A percentile compares a stretch with the other conserved stretches of the same genome.
These are phyloP conservation scores for Chiridota heheva DNA, from an alignment of 35 echinoderm and acorn worm species.

Conservation along the genomic window DNA sequence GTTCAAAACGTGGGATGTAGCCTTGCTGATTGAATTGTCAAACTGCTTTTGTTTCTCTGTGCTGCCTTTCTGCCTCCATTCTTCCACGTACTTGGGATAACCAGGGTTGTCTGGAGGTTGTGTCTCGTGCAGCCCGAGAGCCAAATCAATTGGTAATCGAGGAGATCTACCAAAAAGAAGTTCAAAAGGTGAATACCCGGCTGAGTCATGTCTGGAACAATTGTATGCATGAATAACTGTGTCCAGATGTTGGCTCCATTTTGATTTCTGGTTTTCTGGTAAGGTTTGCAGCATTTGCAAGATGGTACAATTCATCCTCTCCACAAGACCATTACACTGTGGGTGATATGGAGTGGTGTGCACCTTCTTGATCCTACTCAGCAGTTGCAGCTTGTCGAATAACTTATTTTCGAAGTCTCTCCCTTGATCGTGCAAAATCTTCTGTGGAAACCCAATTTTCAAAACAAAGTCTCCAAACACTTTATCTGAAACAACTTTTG, in stretches of 20 bases:
- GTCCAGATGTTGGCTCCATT: constrained; percentile 60
- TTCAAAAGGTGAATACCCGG: constrained; percentile 53
- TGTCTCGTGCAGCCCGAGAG: too few species aligned
- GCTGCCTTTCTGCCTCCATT: too few species aligned
- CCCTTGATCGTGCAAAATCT: constrained; percentile 55
- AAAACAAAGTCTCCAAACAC: constrained; percentile 20
- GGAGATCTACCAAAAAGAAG: constrained; percentile 56
- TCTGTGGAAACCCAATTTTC: constrained; percentile 39
- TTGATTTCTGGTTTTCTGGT: constrained; percentile 31
- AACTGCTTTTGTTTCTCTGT: too few species aligned
- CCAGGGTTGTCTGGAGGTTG: too few species aligned
- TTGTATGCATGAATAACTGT: constrained; percentile 71
- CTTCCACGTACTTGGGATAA: too few species aligned
- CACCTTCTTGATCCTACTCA: constrained; percentile 29
- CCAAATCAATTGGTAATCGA: constrained; percentile 50
- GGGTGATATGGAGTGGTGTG: constrained; percentile 67
- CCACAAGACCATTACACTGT: constrained; percentile 47
- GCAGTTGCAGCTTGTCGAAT: constrained; percentile 40
- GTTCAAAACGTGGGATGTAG: background rate
- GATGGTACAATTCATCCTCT: constrained; percentile 62
- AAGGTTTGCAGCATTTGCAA: constrained; percentile 50
- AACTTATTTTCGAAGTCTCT: constrained; percentile 62
- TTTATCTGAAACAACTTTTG: constrained; percentile 13
- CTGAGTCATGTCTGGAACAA: constrained; percentile 45
- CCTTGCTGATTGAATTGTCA: background rate